Conservation (phyloP, 2,113 vertebrate genomes). For the Platysternon megacephalum region DNA sequence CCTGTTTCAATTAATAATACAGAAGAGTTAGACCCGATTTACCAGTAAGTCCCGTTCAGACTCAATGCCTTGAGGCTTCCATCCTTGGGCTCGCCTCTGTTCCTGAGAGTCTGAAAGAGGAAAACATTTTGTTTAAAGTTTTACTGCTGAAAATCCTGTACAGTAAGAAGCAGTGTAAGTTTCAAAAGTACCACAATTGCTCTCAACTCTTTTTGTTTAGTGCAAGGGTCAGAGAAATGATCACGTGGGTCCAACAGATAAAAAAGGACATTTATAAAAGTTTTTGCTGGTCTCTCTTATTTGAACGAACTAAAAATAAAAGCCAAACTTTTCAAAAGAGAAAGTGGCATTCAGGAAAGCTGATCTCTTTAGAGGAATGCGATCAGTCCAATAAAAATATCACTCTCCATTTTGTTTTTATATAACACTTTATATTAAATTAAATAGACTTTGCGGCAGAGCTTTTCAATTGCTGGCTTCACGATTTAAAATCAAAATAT, state of each 20-base stretch:
- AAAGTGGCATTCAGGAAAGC: not conserved
- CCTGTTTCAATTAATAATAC: not conserved
- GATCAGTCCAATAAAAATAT: not conserved
- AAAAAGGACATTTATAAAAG: not conserved
- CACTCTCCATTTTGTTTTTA: not conserved
- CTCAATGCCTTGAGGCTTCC: not conserved
- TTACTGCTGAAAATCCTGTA: not conserved
- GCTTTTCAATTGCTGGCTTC: not conserved
- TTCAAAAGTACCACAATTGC: not conserved
- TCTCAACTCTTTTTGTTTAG: not conserved
- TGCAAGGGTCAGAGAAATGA: not conserved
- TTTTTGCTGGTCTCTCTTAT: not conserved
- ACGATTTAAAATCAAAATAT: not conserved
- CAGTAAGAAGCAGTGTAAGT: not conserved
- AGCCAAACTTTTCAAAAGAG: not conserved
- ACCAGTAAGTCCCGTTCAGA: not conserved
- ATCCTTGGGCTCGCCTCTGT: not conserved
- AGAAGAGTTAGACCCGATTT: not conserved
- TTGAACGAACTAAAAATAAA: not conserved
- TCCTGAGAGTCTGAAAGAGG: not conserved
- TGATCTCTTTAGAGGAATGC: not conserved
- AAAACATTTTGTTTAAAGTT: not conserved
- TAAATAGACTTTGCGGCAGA: not conserved
- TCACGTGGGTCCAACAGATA: not conserved
- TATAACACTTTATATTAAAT: not conserved